These are phyloP conservation scores for Merluccius polli DNA, from an alignment of 2,797 vertebrate genomes.

Conservation along the genomic window DNA sequence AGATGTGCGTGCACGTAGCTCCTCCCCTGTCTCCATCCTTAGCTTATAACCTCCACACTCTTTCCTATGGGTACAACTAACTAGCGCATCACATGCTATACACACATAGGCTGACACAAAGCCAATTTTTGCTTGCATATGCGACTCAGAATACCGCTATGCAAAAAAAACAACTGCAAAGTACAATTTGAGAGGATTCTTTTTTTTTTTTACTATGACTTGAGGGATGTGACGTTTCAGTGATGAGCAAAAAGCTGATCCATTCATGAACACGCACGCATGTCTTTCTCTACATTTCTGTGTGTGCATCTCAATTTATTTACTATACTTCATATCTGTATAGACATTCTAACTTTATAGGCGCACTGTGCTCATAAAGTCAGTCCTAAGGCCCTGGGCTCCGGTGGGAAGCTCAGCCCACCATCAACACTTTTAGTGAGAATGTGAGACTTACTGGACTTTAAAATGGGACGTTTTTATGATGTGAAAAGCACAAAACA, in stretches of 20 bases:
- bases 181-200: too few species aligned
- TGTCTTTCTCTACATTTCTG: too few species aligned
- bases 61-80: not conserved
- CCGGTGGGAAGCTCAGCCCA: not conserved
- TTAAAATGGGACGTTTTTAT: not conserved
- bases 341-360: not conserved
- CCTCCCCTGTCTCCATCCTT: not conserved
- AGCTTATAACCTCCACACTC: not conserved
- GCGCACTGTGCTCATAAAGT: not conserved
- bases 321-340: too few species aligned
- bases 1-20: constrained; percentile 38
- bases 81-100: not conserved
- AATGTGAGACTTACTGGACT: not conserved
- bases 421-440: not conserved
- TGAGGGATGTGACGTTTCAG: not conserved
- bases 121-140: not conserved
- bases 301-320: too few species aligned
- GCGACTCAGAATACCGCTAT: too few species aligned
- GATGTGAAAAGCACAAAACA: not conserved
- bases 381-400: not conserved
- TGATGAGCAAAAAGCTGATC: not conserved
- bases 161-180: too few species aligned
- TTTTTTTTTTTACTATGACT: too few species aligned
- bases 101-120: not conserved
- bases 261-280: not conserved